A percentile compares a stretch with the other conserved stretches of the same genome.
These are phyloP conservation scores for Hyaena hyaena DNA, from an alignment of 2,113 vertebrate genomes.

Conservation along the genomic window DNA sequence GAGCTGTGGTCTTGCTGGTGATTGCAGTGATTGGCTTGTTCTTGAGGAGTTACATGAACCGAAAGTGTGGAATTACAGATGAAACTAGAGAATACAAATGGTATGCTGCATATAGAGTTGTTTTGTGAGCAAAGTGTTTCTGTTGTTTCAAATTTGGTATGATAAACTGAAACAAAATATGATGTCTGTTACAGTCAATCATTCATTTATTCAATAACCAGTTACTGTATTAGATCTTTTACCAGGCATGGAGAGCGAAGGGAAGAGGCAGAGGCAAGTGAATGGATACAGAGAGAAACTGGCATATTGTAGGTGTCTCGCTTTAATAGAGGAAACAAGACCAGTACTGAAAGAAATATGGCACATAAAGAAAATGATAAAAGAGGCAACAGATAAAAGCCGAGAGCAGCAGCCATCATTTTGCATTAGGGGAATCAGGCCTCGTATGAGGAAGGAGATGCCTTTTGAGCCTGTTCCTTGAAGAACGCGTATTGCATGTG, in stretches of 20 bases:
- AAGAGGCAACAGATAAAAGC: not conserved
- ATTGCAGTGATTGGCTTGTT: not conserved
- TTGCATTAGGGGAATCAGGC: not conserved
- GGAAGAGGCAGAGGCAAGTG: not conserved
- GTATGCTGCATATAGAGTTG: not conserved
- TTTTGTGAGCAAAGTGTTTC: not conserved
- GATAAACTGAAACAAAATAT: not conserved
- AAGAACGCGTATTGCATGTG: not conserved
- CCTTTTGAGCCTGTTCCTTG: not conserved
- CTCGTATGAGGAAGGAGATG: not conserved
- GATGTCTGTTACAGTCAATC: not conserved
- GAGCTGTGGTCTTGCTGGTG: not conserved
- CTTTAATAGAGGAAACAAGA: not conserved
- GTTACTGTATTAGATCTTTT: not conserved
- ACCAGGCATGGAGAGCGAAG: not conserved
- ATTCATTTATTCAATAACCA: constrained; percentile 1
- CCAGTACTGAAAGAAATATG: not conserved
- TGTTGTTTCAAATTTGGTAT: not conserved
- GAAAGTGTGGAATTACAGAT: not conserved
- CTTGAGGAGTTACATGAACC: not conserved
- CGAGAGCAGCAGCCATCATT: not conserved
- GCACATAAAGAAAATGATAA: not conserved
- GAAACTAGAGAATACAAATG: not conserved
- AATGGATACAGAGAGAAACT: not conserved
- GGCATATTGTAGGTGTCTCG: not conserved